phyloP scores from a whole-genome alignment of 2,888 invertebrate genomes.

The Onthophagus sagittarius region DNA sequence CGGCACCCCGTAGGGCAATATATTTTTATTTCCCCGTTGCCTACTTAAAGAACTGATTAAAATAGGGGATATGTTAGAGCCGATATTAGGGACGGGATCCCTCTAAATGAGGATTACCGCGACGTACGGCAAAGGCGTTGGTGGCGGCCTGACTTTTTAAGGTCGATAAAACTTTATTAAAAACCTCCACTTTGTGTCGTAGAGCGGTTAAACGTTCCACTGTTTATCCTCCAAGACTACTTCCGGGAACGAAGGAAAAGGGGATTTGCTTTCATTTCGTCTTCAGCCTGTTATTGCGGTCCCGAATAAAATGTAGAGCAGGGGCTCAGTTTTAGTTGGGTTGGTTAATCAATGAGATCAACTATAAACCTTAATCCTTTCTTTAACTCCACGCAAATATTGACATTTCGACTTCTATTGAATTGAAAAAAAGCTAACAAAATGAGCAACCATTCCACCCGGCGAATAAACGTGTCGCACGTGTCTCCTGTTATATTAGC shows the following conservation, averaged over 20 bases:
- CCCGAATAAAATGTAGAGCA: neutral
- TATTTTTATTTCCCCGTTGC: slow-evolving; percentile 51
- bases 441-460: neutral
- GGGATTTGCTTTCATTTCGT: neutral
- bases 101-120: slow-evolving; percentile 25
- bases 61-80: slow-evolving; percentile 47
- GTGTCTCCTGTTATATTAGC: slow-evolving; percentile 16
- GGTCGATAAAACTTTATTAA: slow-evolving; percentile 23
- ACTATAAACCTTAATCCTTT: neutral
- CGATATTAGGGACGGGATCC: slow-evolving; percentile 40
- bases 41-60: slow-evolving; percentile 51
- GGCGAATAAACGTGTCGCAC: neutral
- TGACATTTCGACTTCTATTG: neutral
- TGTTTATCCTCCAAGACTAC: neutral
- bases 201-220: neutral
- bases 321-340: neutral
- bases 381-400: neutral
- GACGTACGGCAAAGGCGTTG: slow-evolving; percentile 10
- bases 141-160: slow-evolving; percentile 22
- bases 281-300: neutral
- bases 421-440: neutral
- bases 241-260: neutral
- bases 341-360: neutral
- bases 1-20: slow-evolving; percentile 41
- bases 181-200: slow-evolving; percentile 13